phyloP scores from a whole-genome alignment of 2,113 vertebrate genomes.

The Istiophorus platypterus region DNA sequence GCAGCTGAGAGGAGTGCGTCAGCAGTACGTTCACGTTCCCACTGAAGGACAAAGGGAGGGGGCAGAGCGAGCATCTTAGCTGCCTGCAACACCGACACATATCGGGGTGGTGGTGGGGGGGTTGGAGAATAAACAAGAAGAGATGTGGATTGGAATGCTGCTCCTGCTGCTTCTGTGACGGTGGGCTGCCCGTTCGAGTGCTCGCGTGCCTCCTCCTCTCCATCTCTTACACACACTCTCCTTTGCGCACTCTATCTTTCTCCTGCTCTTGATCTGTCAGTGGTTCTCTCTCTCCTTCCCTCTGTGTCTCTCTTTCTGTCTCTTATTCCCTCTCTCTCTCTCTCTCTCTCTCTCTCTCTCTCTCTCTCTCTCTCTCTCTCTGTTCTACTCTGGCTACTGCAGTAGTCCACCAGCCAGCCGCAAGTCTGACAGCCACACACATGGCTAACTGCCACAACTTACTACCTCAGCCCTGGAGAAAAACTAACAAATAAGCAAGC shows the following conservation, averaged over 20 bases:
- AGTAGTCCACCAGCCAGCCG: constrained; percentile 85
- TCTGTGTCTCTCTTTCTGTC: constrained; percentile 48
- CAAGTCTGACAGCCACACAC: constrained; percentile 83
- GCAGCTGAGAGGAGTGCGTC: constrained; percentile 90
- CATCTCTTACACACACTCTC: constrained; percentile 64
- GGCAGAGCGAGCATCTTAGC: constrained; percentile 89
- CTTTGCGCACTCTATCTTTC: constrained; percentile 78
- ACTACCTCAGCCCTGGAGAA: constrained; percentile 83
- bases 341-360: constrained; percentile 27
- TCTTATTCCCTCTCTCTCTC: constrained; percentile 26
- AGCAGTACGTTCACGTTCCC: constrained; percentile 94
- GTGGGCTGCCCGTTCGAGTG: constrained; percentile 82
- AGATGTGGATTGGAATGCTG: constrained; percentile 79
- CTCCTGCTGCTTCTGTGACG: constrained; percentile 79
- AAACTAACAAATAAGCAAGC: constrained; percentile 71
- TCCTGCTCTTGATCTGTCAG: constrained; percentile 73
- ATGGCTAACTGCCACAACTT: constrained; percentile 87
- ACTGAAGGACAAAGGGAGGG: constrained; percentile 97
- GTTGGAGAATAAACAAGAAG: constrained; percentile 82
- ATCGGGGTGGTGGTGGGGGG: constrained; percentile 52
- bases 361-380: constrained; percentile 60
- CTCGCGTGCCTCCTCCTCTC: constrained; percentile 67
- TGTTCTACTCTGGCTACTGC: constrained; percentile 81
- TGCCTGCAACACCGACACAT: constrained; percentile 87
- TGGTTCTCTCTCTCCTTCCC: constrained; percentile 63